Evolutionary conservation across 2,113 vertebrate species (phyloP).

Genomic region (Oreocharis arfaki): DNA sequence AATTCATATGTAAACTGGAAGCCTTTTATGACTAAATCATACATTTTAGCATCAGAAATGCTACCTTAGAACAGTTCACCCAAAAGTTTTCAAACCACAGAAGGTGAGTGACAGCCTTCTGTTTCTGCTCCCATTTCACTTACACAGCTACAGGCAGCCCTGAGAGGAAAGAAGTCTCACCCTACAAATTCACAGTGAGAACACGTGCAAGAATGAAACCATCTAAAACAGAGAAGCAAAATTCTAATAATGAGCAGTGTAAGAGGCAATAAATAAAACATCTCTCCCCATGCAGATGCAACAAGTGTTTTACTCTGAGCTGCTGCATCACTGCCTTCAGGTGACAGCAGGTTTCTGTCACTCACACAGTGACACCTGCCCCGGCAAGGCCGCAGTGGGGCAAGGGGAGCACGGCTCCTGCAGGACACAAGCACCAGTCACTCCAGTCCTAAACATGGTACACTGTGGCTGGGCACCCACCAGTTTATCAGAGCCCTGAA

Average conservation of each 20-base stretch:
- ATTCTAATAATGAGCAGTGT: background rate
- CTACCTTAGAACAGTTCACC: background rate
- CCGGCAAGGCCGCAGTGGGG: background rate
- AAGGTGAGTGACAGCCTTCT: background rate
- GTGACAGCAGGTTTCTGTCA: background rate
- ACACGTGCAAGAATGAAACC: background rate
- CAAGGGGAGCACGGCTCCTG: background rate
- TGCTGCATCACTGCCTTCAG: background rate
- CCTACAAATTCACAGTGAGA: background rate
- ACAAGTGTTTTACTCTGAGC: background rate
- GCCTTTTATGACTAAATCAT: background rate
- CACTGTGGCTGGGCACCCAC: background rate
- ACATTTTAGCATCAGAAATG: background rate
- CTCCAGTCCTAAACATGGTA: rapidly evolving
- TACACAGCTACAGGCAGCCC: background rate
- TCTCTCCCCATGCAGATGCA: background rate
- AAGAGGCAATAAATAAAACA: background rate
- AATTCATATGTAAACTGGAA: background rate
- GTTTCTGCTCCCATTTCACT: background rate
- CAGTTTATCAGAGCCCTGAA: background rate
- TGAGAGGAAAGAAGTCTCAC: background rate
- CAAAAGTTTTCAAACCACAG: background rate
- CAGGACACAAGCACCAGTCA: background rate
- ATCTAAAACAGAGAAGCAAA: background rate
- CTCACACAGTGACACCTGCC: too few species aligned